Conservation (phyloP, 2,113 vertebrate species). For the Cyanocitta stelleri region DNA sequence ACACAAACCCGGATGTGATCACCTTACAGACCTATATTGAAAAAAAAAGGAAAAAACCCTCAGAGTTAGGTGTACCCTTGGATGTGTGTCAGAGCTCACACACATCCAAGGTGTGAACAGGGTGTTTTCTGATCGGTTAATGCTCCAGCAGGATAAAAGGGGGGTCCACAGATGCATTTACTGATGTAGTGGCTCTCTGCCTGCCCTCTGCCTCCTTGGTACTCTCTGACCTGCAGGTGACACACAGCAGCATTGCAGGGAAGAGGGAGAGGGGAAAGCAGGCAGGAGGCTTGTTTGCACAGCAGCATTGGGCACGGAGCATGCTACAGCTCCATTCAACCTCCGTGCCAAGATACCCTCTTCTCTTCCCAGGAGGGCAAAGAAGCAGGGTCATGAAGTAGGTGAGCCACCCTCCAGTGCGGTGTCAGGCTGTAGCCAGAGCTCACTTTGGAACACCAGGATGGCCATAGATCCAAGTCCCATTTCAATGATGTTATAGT, state of each 20-base stretch:
- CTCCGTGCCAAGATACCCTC: neutral
- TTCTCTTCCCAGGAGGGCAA: neutral
- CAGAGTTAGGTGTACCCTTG: neutral
- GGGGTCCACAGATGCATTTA: neutral
- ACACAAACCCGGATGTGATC: conserved; percentile 25
- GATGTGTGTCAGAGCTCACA: neutral
- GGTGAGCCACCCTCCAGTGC: neutral
- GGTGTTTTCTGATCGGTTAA: neutral
- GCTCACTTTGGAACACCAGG: neutral
- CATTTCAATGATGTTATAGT: neutral
- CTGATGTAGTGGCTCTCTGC: neutral
- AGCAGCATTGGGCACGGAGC: neutral
- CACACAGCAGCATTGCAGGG: neutral
- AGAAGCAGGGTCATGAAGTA: neutral
- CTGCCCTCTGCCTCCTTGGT: neutral
- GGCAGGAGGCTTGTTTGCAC: neutral
- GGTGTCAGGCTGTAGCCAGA: neutral
- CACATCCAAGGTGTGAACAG: neutral
- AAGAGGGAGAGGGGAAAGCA: neutral
- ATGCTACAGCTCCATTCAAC: neutral
- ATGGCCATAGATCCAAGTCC: neutral
- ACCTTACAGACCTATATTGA: neutral
- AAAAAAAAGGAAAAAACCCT: neutral
- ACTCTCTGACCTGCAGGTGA: neutral
- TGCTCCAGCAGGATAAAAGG: neutral